Evolutionary conservation across 1,140 invertebrate genomes (phyloP), one percentile per base, ranked within the genome.

Genomic region (Belonocnema kinseyi): DNA sequence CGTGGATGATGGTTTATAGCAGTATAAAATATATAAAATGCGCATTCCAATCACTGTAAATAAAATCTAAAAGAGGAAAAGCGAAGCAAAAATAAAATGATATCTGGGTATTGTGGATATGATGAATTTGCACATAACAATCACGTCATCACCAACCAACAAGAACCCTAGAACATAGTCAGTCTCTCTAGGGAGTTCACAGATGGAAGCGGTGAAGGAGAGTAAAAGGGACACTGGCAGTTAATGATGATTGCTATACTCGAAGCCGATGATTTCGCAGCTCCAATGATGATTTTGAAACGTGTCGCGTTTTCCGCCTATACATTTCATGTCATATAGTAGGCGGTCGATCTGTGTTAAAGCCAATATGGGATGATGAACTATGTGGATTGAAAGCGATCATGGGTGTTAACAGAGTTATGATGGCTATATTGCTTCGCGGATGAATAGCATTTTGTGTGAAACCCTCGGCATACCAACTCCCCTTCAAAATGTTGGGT

Each of bases 331-430:
- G 40, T 8, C 40, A 46, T 46, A 46, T 46, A 46, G 40, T 46
- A 46, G 40, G 10, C 40, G 40, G 40, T 10, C 40, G 10, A 46
- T 46, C 40, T 46, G 7, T 46, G 75, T 72, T 72, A 71, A 61
- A 78, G 74, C 77, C 87, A 86, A 90, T 90, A 88, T 81, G 83
- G 74, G 74, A 89, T 90, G 89, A 90, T 91, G 90, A 90, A 91
- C 89, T 89, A 82, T 86, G 84, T 82, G 89, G 88, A 91, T 90
- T 89, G 88, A 91, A 90, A 91, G 86, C 87, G 89, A 91, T 91
- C 88, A 84, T 83, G 86, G 87, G 86, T 90, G 90, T 90, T 90
- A 91, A 90, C 88, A 86, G 86, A 80, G 88, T 90, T 90, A 90
- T 86, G 74, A 80, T 73, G 77, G 80, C 71, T 84, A 84, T 85